Evolutionary conservation across 2,888 invertebrate species (phyloP).

Genomic region (Papilio elwesi): DNA sequence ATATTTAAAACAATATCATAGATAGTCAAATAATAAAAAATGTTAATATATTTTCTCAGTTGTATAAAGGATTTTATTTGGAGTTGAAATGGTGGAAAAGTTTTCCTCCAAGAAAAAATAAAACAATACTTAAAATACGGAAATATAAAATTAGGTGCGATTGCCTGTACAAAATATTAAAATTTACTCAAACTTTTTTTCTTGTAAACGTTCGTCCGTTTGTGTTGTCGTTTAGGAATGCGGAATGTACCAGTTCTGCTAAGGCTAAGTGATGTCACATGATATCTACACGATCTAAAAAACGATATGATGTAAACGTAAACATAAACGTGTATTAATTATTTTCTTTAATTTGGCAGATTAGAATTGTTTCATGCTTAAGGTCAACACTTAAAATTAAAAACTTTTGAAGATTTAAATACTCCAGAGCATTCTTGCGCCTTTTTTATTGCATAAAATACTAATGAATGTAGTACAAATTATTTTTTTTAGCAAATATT

Average conservation of each 20-base stretch:
- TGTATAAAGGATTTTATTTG: too few relatives aligned
- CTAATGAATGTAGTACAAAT: neutral
- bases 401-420: too few relatives aligned
- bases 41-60: too few relatives aligned
- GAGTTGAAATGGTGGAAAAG: too few relatives aligned
- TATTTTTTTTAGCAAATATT: too few relatives aligned
- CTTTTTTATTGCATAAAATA: neutral
- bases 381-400: constrained; percentile 3
- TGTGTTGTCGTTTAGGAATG: neutral
- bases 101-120: too few relatives aligned
- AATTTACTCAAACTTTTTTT: too few relatives aligned
- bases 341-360: neutral
- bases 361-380: neutral
- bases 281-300: neutral
- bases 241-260: constrained; percentile 12
- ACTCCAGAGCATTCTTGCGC: too few relatives aligned
- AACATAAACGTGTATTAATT: neutral
- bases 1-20: too few relatives aligned
- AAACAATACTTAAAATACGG: too few relatives aligned
- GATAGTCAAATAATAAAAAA: too few relatives aligned
- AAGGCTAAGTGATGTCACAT: constrained; percentile 13
- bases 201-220: neutral
- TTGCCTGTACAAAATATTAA: neutral
- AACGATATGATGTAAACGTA: constrained; percentile 16
- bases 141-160: neutral